Percentiles rank a stretch among this genome's conserved stretches.
Evolutionary conservation across 2,113 vertebrate genomes (phyloP).

Genomic region (Oxyura jamaicensis): DNA sequence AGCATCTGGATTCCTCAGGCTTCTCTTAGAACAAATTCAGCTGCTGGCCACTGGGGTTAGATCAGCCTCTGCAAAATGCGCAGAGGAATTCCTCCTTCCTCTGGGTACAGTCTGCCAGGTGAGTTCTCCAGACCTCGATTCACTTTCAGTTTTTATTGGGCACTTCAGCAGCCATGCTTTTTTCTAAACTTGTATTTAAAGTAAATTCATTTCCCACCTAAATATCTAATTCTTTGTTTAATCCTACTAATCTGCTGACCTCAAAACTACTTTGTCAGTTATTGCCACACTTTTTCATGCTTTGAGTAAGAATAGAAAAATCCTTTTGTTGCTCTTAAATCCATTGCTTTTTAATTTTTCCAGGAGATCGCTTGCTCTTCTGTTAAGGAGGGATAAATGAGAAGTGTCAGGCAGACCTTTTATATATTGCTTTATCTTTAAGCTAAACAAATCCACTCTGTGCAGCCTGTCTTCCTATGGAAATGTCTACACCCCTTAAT

Average conservation of each 20-base stretch:
- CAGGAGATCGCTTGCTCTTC: not conserved
- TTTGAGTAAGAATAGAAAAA: not conserved
- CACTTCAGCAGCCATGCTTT: not conserved
- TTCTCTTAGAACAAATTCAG: not conserved
- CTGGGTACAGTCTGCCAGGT: not conserved
- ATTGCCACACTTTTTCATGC: not conserved
- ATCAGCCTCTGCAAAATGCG: not conserved
- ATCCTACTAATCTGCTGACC: not conserved
- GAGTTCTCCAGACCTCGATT: not conserved
- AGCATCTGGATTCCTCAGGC: not conserved
- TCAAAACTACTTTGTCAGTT: not conserved
- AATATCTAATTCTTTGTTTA: not conserved
- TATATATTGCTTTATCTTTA: conserved; percentile 15
- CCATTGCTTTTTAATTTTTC: not conserved
- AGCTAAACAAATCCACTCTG: not conserved
- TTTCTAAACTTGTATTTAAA: not conserved
- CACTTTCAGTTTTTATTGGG: not conserved
- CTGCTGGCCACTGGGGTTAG: not conserved
- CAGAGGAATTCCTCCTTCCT: not conserved
- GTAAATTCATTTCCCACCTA: not conserved
- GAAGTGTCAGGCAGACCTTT: conserved; percentile 10
- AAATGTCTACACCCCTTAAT: conserved; percentile 14
- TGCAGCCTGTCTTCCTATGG: not conserved
- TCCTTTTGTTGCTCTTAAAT: conserved; percentile 24
- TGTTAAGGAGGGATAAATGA: conserved; percentile 17